A percentile compares a stretch with the other conserved stretches of the same genome.
Evolutionary conservation across 1,140 invertebrate species (phyloP).

Genomic region (Anoplophora glabripennis): DNA sequence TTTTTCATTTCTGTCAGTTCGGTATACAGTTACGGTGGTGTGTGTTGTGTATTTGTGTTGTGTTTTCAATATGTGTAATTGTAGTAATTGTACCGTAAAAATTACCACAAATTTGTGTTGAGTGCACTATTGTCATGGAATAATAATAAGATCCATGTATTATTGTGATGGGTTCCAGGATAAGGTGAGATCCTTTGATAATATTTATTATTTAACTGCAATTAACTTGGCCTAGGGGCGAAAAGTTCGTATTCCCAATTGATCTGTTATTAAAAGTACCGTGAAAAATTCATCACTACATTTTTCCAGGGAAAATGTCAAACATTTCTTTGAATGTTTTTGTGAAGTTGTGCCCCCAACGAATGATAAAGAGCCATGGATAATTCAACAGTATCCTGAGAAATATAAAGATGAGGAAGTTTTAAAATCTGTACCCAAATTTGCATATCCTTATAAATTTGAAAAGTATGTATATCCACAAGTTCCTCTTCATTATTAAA

Average conservation of each 20-base stretch:
- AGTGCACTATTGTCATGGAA: not conserved
- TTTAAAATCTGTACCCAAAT: conserved; percentile 76
- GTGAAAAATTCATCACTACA: not conserved
- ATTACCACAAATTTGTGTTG: no score
- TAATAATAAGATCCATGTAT: conserved; percentile 1
- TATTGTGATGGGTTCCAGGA: conserved; percentile 26
- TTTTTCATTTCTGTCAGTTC: conserved; percentile 2
- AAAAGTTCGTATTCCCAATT: not conserved
- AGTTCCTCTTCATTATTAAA: conserved; percentile 22
- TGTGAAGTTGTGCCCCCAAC: conserved; percentile 73
- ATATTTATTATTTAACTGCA: not conserved
- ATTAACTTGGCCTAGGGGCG: not conserved
- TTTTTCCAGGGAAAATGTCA: conserved; percentile 68
- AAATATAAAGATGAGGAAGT: conserved; percentile 72
- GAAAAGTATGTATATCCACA: conserved; percentile 62
- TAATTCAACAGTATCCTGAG: conserved; percentile 75
- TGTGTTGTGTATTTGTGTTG: not conserved
- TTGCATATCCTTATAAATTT: conserved; percentile 80
- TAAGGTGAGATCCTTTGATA: conserved; percentile 20
- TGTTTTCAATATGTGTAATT: not conserved
- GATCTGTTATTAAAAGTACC: not conserved
- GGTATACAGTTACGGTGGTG: conserved; percentile 1
- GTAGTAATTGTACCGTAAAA: not conserved
- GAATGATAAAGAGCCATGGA: conserved; percentile 62
- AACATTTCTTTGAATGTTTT: conserved; percentile 79